Evolutionary conservation across 2,113 vertebrate genomes (phyloP).

Genomic region (Odobenus rosmarus): DNA sequence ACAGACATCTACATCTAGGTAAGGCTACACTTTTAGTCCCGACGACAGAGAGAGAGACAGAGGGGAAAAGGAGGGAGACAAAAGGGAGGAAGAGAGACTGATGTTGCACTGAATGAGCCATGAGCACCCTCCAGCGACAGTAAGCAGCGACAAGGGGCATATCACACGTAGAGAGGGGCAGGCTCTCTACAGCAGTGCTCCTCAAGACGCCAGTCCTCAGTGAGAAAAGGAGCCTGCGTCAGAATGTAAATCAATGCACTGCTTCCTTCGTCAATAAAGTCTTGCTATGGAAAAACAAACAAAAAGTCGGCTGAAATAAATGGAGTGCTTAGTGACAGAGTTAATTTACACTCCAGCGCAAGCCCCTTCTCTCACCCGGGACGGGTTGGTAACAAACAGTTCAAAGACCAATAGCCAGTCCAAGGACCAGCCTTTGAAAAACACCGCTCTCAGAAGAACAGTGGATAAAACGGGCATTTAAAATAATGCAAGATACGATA

Average conservation of each 20-base stretch:
- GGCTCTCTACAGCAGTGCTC: not conserved
- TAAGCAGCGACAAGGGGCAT: not conserved
- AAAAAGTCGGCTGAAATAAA: not conserved
- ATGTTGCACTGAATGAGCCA: fast-evolving
- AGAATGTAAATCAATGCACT: not conserved
- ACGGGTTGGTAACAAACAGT: not conserved
- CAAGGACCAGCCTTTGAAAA: not conserved
- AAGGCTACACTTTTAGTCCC: not conserved
- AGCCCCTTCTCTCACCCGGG: not conserved
- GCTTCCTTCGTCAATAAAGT: not conserved
- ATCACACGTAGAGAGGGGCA: not conserved
- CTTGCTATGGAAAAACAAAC: not conserved
- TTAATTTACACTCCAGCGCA: not conserved
- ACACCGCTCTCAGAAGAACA: not conserved
- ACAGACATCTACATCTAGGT: not conserved
- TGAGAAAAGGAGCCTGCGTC: not conserved
- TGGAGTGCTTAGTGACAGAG: not conserved
- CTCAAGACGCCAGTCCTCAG: not conserved
- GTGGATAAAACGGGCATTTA: not conserved
- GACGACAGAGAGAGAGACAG: not conserved
- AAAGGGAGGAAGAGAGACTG: not conserved
- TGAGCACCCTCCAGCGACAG: not conserved
- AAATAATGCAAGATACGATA: not conserved
- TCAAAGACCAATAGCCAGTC: not conserved
- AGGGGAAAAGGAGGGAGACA: not conserved